Evolutionary conservation across 2,113 vertebrate species (phyloP), one percentile per base, ranked within the genome.

Genomic region (Forbesichthys agassizii): DNA sequence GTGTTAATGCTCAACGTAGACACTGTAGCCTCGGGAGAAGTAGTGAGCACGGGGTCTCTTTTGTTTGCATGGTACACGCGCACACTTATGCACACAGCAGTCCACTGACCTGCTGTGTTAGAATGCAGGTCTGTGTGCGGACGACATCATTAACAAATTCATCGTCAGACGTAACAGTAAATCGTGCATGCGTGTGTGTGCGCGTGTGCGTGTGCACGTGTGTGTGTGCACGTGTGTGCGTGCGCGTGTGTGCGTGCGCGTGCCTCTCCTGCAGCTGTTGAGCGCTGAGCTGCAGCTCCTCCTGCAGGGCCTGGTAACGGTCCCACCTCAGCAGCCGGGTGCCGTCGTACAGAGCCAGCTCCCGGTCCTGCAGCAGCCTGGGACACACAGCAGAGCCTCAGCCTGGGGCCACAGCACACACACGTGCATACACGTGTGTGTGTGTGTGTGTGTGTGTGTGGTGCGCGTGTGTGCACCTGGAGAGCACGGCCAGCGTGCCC

Each of bases 341-440:
- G 16, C 98, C 97, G 0, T 99, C 97, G 14, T 96, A 96, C 14
- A 99, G 94, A 70, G 95, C 95, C 71, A 99, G 73, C 80, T 99
- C 98, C 69, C 98, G 90, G 83, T 99, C 97, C 47, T 98, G 96
- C 61, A 99, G 94, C 66, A 99, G 76, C 80, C 98, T 99, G 84
- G 42, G 36, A 66, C 54, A 73, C 48, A 27, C 27, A 27, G 1
- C 27, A 27, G 27, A 27, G 27, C 27, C 27, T 27, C 27, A 27
- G 27, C 27, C 42, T 16, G 56, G 16, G 18, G 36, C 5, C 36
- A 42, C 36, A 42, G 7, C 36, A 42, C 36, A 4, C 16, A 16
- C 16, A 16, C 16, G 16, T 42, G 36, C 36, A 42, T 6, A 27
- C 27, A 27, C 27, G 27, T 27, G 27, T 3, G 27, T 3, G 27